Conservation (phyloP, 2,797 vertebrate species). For the Micrastur ruficollis region DNA sequence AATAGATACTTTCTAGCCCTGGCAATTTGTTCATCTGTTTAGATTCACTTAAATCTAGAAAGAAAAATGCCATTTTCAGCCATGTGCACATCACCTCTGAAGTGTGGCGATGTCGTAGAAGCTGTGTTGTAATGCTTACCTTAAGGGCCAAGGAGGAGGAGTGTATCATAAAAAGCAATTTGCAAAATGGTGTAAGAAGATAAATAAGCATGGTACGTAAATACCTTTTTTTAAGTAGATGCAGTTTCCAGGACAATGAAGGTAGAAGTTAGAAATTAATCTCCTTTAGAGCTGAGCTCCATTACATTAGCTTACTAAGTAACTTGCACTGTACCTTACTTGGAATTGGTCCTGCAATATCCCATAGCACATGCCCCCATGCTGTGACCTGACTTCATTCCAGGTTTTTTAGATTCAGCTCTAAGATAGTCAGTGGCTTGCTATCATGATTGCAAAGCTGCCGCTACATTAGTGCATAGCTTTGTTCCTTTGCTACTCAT, state of each 20-base stretch:
- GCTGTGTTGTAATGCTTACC: background rate
- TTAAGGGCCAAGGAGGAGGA: background rate
- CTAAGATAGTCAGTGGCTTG: fast-evolving
- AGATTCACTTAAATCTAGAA: background rate
- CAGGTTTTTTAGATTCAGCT: background rate
- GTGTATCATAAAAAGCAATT: background rate
- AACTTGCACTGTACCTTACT: background rate
- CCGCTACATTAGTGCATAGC: fast-evolving
- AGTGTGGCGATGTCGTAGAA: background rate
- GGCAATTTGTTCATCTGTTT: background rate
- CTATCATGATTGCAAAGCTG: background rate
- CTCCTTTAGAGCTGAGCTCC: background rate
- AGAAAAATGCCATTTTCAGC: background rate
- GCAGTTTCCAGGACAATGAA: background rate
- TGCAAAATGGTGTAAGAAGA: background rate
- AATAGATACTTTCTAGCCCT: background rate
- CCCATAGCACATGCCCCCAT: background rate
- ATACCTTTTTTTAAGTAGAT: background rate
- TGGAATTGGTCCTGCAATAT: background rate
- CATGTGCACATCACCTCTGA: background rate
- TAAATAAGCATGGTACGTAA: background rate
- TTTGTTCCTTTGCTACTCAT: background rate
- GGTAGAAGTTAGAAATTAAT: background rate
- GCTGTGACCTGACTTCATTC: background rate
- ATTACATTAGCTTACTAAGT: background rate